Evolutionary conservation across 2,113 vertebrate species (phyloP).

Genomic region (Verasper variegatus): DNA sequence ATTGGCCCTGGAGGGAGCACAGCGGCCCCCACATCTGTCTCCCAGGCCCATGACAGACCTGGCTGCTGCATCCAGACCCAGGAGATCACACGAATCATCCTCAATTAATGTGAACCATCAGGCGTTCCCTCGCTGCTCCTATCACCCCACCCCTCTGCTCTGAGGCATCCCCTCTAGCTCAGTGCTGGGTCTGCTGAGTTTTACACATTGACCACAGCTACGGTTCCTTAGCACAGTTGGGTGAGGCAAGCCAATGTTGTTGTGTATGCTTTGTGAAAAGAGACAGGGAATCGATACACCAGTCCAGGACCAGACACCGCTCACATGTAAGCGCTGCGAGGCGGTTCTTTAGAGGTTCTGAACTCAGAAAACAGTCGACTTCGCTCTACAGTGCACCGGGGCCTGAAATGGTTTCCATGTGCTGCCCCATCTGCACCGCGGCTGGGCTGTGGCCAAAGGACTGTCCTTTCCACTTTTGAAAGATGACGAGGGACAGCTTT

Average conservation of each 20-base stretch:
- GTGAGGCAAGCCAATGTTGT: slow-evolving; percentile 53
- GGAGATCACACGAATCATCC: slow-evolving; percentile 79
- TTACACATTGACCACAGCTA: slow-evolving; percentile 58
- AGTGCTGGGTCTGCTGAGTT: slow-evolving; percentile 66
- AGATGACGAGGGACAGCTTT: slow-evolving; percentile 59
- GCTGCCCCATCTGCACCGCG: slow-evolving; percentile 72
- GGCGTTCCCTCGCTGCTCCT: slow-evolving; percentile 61
- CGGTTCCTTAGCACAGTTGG: slow-evolving; percentile 67
- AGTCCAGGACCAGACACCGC: slow-evolving; percentile 58
- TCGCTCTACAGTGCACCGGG: slow-evolving; percentile 47
- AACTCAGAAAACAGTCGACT: slow-evolving; percentile 60
- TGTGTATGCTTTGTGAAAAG: slow-evolving; percentile 68
- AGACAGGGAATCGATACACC: slow-evolving; percentile 76
- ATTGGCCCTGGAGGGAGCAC: slow-evolving; percentile 69
- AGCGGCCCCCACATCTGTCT: slow-evolving; percentile 83
- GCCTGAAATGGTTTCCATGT: slow-evolving; percentile 79
- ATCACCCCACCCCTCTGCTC: slow-evolving; percentile 65
- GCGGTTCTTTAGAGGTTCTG: slow-evolving; percentile 67
- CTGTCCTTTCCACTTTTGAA: slow-evolving; percentile 73
- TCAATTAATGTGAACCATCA: slow-evolving; percentile 81
- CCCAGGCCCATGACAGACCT: slow-evolving; percentile 78
- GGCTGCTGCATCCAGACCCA: slow-evolving; percentile 65
- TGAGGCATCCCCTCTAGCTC: slow-evolving; percentile 68
- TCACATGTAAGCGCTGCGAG: slow-evolving; percentile 66
- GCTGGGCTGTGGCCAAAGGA: slow-evolving; percentile 71